Percentiles rank a stretch among this genome's conserved stretches.
Evolutionary conservation across 1,140 invertebrate species (phyloP).

Genomic region (Adelges cooleyi): DNA sequence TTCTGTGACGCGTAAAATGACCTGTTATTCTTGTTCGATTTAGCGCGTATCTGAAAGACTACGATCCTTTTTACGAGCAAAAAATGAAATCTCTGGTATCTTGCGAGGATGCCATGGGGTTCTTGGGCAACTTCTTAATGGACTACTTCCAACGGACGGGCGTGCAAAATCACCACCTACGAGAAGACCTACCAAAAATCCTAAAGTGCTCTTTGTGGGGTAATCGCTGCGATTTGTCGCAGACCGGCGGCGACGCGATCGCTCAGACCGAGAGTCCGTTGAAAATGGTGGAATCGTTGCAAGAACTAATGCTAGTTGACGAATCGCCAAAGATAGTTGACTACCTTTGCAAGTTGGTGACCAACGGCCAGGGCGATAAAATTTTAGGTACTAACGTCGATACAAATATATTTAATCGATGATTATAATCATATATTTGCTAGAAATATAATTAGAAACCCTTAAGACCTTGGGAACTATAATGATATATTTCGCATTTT

Average conservation of each 20-base stretch:
- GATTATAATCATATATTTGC: no score
- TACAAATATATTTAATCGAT: neutral
- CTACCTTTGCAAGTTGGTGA: constrained; percentile 44
- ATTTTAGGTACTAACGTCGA: constrained; percentile 35
- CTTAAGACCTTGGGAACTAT: no score
- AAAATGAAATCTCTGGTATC: constrained; percentile 52
- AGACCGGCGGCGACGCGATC: constrained; percentile 56
- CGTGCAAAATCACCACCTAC: neutral
- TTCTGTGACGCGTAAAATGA: no score
- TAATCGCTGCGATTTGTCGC: constrained; percentile 72
- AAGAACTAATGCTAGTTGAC: constrained; percentile 58
- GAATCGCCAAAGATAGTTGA: constrained; percentile 40
- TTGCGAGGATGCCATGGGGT: constrained; percentile 27
- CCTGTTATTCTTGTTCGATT: no score
- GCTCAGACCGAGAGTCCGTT: constrained; percentile 48
- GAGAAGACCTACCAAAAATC: constrained; percentile 22
- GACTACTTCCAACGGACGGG: constrained; percentile 20
- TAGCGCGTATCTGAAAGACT: constrained; percentile 49
- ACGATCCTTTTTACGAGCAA: constrained; percentile 66
- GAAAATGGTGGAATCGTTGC: constrained; percentile 49
- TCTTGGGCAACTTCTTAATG: constrained; percentile 4
- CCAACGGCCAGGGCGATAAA: constrained; percentile 32
- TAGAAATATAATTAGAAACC: no score
- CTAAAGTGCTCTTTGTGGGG: constrained; percentile 33
- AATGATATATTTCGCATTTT: no score